Evolutionary conservation across 2,113 vertebrate species (phyloP).

Genomic region (Agapornis roseicollis): DNA sequence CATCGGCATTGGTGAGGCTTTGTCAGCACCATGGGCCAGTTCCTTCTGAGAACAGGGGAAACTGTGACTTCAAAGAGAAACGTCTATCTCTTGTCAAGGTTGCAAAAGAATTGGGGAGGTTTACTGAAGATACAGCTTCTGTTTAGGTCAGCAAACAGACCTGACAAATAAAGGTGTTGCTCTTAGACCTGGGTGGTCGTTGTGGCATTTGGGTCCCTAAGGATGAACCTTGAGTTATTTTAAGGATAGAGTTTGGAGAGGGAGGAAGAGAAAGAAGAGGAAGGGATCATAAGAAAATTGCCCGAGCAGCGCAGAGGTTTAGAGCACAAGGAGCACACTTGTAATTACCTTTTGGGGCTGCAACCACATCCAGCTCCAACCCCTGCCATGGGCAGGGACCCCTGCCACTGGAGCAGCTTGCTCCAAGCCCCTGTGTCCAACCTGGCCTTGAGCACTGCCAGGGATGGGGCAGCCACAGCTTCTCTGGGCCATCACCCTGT

Average conservation of each 20-base stretch:
- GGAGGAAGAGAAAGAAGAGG: background rate
- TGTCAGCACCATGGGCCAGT: background rate
- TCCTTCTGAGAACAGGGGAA: background rate
- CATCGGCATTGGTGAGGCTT: background rate
- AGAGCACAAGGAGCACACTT: background rate
- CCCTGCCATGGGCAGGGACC: background rate
- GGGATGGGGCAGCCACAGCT: too few species aligned
- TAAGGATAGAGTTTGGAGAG: background rate
- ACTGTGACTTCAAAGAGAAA: background rate
- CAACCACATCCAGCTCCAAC: background rate
- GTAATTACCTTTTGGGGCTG: background rate
- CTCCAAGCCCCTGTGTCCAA: background rate
- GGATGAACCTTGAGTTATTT: background rate
- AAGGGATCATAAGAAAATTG: background rate
- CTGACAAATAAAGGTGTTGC: background rate
- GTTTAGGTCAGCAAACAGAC: background rate
- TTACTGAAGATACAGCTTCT: background rate
- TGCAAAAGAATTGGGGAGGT: background rate
- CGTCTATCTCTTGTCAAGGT: background rate
- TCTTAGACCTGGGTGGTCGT: background rate
- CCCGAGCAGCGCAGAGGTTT: background rate
- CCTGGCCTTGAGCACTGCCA: too few species aligned
- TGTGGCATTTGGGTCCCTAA: background rate
- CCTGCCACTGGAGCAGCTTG: background rate
- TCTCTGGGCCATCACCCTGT: too few species aligned